A percentile compares a stretch with the other conserved stretches of the same genome.
phyloP scores from a whole-genome alignment of 1,140 invertebrate genomes.

The Calephelis nemesis region DNA sequence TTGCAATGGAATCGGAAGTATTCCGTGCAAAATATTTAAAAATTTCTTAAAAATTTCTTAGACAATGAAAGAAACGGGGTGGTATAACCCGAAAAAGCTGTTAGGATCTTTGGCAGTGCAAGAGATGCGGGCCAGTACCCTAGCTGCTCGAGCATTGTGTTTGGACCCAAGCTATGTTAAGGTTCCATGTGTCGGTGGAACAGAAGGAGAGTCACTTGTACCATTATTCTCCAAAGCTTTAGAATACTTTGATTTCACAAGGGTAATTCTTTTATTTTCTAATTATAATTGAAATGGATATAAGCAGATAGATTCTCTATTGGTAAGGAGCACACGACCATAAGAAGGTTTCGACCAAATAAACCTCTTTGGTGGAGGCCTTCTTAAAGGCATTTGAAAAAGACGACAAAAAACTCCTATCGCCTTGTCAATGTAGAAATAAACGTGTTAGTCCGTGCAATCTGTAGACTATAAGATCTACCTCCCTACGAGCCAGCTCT shows the following conservation, averaged over 20 bases:
- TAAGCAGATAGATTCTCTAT: not conserved
- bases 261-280: slow-evolving; percentile 39
- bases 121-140: slow-evolving; percentile 67
- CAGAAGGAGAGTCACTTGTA: slow-evolving; percentile 60
- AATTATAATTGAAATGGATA: not conserved
- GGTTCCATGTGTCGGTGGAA: slow-evolving; percentile 65
- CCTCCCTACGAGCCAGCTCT: no score
- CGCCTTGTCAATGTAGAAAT: no score
- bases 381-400: no score
- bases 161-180: slow-evolving; percentile 61
- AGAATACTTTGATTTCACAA: slow-evolving; percentile 60
- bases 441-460: no score
- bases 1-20: no score
- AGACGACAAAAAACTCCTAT: no score
- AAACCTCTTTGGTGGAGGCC: no score
- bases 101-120: slow-evolving; percentile 64
- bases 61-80: slow-evolving; percentile 66
- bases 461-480: no score
- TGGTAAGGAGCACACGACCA: not conserved
- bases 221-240: slow-evolving; percentile 69
- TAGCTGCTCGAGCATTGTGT: slow-evolving; percentile 59
- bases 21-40: no score
- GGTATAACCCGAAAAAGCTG: slow-evolving; percentile 63
- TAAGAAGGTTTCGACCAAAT: no score
- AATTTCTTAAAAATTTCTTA: slow-evolving; percentile 21